These are phyloP conservation scores for Temnothorax curvispinosus DNA, from an alignment of 1,140 invertebrate genomes.

Conservation along the genomic window DNA sequence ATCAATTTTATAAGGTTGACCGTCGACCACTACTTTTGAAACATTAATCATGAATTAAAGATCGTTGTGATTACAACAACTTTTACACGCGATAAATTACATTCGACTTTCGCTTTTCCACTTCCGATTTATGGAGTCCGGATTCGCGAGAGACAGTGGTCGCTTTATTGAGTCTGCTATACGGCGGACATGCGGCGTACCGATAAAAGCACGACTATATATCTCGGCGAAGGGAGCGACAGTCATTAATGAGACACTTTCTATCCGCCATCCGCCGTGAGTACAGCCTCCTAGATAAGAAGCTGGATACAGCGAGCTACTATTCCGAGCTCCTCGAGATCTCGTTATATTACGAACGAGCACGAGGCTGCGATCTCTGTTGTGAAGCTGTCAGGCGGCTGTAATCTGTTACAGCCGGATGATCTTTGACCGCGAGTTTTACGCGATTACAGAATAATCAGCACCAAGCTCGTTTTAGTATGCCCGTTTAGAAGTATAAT, in stretches of 20 bases:
- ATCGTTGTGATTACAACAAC: not conserved
- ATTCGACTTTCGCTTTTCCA: constrained; percentile 12
- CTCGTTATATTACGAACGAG: constrained; percentile 29
- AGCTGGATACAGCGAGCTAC: constrained; percentile 18
- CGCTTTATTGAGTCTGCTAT: constrained; percentile 35
- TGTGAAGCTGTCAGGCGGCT: not conserved
- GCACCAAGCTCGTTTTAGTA: not conserved
- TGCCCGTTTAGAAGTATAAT: not conserved
- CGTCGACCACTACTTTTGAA: not conserved
- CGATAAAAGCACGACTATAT: constrained; percentile 35
- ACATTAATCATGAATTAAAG: constrained; percentile 2
- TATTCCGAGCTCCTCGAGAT: constrained; percentile 17
- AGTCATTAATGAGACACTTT: constrained; percentile 64
- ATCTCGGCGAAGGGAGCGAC: not conserved
- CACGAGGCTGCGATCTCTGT: constrained; percentile 23
- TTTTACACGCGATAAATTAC: not conserved
- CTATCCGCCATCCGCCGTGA: constrained; percentile 27
- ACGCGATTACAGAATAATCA: constrained; percentile 39
- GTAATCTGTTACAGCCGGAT: constrained; percentile 37
- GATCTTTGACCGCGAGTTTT: constrained; percentile 50
- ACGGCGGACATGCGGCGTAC: not conserved
- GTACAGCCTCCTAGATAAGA: constrained; percentile 25
- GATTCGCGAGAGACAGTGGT: constrained; percentile 22
- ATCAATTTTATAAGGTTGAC: not conserved
- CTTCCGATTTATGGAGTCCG: not conserved